These are phyloP conservation scores for Paralvinella palmiformis DNA, from an alignment of 1,140 invertebrate species.

Conservation along the genomic window DNA sequence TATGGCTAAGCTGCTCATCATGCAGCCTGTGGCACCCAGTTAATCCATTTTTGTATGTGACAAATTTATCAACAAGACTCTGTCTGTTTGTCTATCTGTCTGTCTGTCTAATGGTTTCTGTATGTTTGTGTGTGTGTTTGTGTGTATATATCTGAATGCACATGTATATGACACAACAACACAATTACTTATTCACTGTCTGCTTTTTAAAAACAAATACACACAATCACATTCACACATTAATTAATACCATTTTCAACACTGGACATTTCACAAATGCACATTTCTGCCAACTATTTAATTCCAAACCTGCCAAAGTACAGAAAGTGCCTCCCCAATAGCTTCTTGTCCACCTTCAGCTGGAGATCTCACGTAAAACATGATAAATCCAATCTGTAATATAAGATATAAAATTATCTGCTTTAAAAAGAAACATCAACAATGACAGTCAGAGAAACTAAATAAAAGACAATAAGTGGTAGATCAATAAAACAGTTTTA, in stretches of 20 bases:
- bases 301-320: conserved; percentile 94
- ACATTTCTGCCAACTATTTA: conserved; percentile 18
- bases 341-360: conserved; percentile 88
- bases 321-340: conserved; percentile 86
- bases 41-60: no score
- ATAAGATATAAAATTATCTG: conserved; percentile 17
- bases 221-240: neutral
- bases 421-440: neutral
- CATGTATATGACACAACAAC: neutral
- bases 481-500: neutral
- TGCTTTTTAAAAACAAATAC: neutral
- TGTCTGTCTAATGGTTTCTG: no score
- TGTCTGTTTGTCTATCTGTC: no score
- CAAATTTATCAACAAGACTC: no score
- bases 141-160: no score
- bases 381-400: conserved; percentile 83
- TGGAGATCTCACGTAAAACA: conserved; percentile 95
- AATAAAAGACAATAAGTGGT: no score
- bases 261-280: neutral
- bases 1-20: no score
- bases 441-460: no score
- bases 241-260: no score
- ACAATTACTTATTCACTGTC: neutral
- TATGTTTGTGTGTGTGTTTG: no score
- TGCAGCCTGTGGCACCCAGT: no score